A percentile compares a stretch with the other conserved stretches of the same genome.
Conservation (phyloP, 2,888 invertebrate species). For the Bedellia somnulentella region DNA sequence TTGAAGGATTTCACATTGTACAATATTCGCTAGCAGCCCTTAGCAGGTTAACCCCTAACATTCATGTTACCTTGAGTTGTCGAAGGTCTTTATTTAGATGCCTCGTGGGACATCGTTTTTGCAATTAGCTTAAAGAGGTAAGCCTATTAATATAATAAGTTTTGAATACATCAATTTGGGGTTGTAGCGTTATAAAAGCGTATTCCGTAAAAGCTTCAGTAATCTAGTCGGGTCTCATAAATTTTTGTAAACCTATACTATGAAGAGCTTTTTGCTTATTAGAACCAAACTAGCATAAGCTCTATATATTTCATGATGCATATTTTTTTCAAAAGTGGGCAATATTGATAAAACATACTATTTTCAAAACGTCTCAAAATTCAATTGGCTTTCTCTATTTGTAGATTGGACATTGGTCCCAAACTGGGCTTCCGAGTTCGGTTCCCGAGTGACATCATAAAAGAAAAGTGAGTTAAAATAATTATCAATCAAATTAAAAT, state of each 20-base stretch:
- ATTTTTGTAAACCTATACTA: neutral
- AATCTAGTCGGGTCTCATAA: neutral
- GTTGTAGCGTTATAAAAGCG: no score
- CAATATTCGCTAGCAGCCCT: neutral
- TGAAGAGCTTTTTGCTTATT: neutral
- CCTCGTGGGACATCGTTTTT: neutral
- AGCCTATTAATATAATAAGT: no score
- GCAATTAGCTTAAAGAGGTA: no score
- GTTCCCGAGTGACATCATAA: slow-evolving; percentile 56
- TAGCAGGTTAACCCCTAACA: neutral
- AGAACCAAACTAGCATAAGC: neutral
- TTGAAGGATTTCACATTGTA: neutral
- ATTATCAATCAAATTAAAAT: no score
- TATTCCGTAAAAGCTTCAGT: no score
- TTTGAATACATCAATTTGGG: no score
- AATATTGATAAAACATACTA: neutral
- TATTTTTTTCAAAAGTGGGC: neutral
- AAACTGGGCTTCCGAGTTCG: slow-evolving; percentile 58
- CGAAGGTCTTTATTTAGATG: neutral
- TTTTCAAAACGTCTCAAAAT: slow-evolving; percentile 14
- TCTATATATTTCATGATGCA: neutral
- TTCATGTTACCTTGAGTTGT: neutral
- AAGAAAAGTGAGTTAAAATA: slow-evolving; percentile 44
- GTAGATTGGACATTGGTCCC: slow-evolving; percentile 59
- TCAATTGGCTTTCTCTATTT: slow-evolving; percentile 44